These are phyloP conservation scores for Zaprionus nigranus DNA, from an alignment of 1,140 invertebrate genomes.

Conservation along the genomic window DNA sequence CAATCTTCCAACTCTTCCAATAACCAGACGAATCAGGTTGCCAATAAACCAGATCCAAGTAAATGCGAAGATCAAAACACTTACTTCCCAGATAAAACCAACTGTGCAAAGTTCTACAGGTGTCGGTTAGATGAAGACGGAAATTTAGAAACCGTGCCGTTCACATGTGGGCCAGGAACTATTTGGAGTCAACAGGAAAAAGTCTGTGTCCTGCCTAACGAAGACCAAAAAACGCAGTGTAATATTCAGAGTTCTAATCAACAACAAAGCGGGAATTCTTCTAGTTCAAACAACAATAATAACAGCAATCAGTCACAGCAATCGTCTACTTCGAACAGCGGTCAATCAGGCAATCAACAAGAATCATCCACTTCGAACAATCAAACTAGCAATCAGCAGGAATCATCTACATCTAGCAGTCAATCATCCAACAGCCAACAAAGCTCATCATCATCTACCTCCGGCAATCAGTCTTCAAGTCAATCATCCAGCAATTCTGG, in stretches of 20 bases:
- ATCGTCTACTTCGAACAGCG: slow-evolving; percentile 22
- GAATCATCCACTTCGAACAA: slow-evolving; percentile 35
- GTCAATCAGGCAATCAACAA: slow-evolving; percentile 34
- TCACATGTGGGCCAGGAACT: slow-evolving; percentile 88
- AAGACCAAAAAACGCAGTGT: slow-evolving; percentile 86
- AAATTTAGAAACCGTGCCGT: slow-evolving; percentile 86
- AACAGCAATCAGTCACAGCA: slow-evolving; percentile 25
- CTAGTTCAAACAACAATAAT: slow-evolving; percentile 28
- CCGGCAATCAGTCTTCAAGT: slow-evolving; percentile 42
- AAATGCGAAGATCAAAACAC: slow-evolving; percentile 86
- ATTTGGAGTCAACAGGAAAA: slow-evolving; percentile 85
- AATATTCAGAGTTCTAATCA: slow-evolving; percentile 78
- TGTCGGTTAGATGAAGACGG: slow-evolving; percentile 87
- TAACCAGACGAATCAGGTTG: slow-evolving; percentile 47
- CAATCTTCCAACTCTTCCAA: slow-evolving; percentile 46
- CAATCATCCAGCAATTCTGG: slow-evolving; percentile 33
- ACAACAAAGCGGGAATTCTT: neutral
- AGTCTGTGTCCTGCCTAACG: slow-evolving; percentile 86
- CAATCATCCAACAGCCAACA: slow-evolving; percentile 41
- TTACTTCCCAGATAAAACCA: slow-evolving; percentile 76
- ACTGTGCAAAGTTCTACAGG: slow-evolving; percentile 88
- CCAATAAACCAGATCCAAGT: slow-evolving; percentile 54
- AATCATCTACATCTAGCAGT: slow-evolving; percentile 35
- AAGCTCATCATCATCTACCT: slow-evolving; percentile 36
- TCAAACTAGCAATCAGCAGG: slow-evolving; percentile 35